A percentile compares a stretch with the other conserved stretches of the same genome.
phyloP scores from a whole-genome alignment of 2,888 invertebrate genomes.

The Xylota sylvarum region DNA sequence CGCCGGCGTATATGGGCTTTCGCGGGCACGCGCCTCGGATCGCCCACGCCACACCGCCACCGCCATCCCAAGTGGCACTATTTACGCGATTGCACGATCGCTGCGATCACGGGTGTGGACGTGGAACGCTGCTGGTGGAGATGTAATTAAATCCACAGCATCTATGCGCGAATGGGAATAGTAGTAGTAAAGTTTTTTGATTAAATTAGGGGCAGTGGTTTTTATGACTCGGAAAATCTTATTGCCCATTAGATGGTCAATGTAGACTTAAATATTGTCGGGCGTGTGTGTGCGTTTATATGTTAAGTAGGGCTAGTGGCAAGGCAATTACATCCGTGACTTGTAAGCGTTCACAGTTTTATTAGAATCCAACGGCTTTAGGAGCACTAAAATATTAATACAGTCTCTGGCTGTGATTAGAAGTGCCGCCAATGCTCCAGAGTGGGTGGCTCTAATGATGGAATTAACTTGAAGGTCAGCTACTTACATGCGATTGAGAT shows the following conservation, averaged over 20 bases:
- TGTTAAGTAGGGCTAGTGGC: slow-evolving; percentile 13
- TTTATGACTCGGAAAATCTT: slow-evolving; percentile 42
- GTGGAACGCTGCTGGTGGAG: slow-evolving; percentile 16
- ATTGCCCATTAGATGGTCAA: slow-evolving; percentile 20
- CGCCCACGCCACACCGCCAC: slow-evolving; percentile 51
- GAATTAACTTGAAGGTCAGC: background rate
- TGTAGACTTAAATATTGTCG: slow-evolving; percentile 7
- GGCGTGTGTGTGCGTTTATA: background rate
- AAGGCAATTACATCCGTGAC: slow-evolving; percentile 11
- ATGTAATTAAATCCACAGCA: slow-evolving; percentile 52
- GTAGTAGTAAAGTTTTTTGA: slow-evolving; percentile 40
- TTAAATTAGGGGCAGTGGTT: slow-evolving; percentile 66
- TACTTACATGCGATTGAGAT: too few species aligned
- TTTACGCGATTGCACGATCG: slow-evolving; percentile 64
- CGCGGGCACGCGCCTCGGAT: slow-evolving; percentile 61
- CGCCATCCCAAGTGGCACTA: slow-evolving; percentile 50
- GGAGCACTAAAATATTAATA: slow-evolving; percentile 11
- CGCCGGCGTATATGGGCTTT: slow-evolving; percentile 54
- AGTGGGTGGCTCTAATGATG: background rate
- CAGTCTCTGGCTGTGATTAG: background rate
- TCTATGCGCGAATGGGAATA: slow-evolving; percentile 43
- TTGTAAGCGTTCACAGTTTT: slow-evolving; percentile 8
- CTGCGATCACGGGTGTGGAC: slow-evolving; percentile 40
- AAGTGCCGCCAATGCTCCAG: background rate
- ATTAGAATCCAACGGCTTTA: slow-evolving; percentile 2